Percentiles rank a stretch among this genome's conserved stretches.
phyloP scores from a whole-genome alignment of 2,888 invertebrate species.

The Vanessa cardui region DNA sequence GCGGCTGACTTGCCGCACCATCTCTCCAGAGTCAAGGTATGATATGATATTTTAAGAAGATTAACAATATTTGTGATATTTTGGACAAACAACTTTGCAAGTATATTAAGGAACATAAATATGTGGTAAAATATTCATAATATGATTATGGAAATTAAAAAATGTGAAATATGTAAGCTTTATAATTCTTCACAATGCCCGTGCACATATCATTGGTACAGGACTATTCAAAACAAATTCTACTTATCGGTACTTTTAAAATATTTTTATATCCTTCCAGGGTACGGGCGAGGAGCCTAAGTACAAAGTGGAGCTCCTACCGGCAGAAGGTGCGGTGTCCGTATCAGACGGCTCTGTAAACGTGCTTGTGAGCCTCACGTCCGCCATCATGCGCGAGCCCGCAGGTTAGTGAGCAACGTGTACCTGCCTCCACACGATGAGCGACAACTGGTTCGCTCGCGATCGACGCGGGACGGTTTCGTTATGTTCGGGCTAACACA shows the following conservation, averaged over 20 bases:
- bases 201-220: too few relatives aligned
- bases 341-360: slow-evolving; percentile 90
- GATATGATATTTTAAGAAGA: too few relatives aligned
- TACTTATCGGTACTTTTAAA: neutral
- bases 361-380: slow-evolving; percentile 95
- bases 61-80: too few relatives aligned
- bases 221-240: neutral
- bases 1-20: slow-evolving; percentile 92
- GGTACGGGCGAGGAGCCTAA: slow-evolving; percentile 71
- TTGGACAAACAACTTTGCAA: too few relatives aligned
- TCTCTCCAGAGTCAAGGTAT: slow-evolving; percentile 84
- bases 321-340: slow-evolving; percentile 92
- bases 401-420: slow-evolving; percentile 67
- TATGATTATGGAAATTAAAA: too few relatives aligned
- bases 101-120: too few relatives aligned
- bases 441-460: slow-evolving; percentile 26
- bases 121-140: too few relatives aligned
- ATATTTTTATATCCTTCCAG: slow-evolving; percentile 42
- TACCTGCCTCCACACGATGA: slow-evolving; percentile 15
- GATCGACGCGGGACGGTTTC: neutral
- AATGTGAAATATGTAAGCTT: too few relatives aligned
- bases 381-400: slow-evolving; percentile 95
- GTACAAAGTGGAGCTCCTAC: slow-evolving; percentile 92
- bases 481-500: slow-evolving; percentile 22
- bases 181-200: too few relatives aligned